Conservation (phyloP, 2,888 invertebrate species). For the Pecten maximus region DNA sequence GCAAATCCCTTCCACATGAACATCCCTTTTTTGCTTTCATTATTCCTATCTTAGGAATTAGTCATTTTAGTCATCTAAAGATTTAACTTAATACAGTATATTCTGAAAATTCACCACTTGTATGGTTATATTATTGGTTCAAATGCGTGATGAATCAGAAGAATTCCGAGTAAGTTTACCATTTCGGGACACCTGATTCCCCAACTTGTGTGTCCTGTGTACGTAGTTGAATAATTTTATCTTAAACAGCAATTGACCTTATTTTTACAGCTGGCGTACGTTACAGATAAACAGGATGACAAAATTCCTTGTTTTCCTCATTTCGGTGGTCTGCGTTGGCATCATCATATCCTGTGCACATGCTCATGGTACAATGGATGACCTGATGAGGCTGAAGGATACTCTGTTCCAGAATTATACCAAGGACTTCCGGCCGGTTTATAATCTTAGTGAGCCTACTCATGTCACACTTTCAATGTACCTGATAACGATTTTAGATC, state of each 20-base stretch:
- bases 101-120: too few species aligned
- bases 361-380: neutral
- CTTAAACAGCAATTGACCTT: neutral
- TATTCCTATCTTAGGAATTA: too few species aligned
- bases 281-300: neutral
- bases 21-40: too few species aligned
- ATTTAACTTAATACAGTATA: too few species aligned
- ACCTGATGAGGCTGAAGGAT: neutral
- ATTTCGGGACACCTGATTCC: too few species aligned
- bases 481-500: neutral
- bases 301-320: neutral
- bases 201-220: too few species aligned
- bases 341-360: neutral
- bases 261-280: neutral
- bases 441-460: neutral
- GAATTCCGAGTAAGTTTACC: too few species aligned
- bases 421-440: neutral
- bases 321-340: neutral
- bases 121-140: too few species aligned
- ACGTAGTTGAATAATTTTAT: too few species aligned
- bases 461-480: neutral
- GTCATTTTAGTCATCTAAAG: too few species aligned
- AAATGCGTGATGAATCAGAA: too few species aligned
- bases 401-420: neutral
- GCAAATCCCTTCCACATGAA: too few species aligned